These are phyloP conservation scores for Cryptoblepharus egeriae DNA, from an alignment of 2,797 vertebrate species.

Conservation along the genomic window DNA sequence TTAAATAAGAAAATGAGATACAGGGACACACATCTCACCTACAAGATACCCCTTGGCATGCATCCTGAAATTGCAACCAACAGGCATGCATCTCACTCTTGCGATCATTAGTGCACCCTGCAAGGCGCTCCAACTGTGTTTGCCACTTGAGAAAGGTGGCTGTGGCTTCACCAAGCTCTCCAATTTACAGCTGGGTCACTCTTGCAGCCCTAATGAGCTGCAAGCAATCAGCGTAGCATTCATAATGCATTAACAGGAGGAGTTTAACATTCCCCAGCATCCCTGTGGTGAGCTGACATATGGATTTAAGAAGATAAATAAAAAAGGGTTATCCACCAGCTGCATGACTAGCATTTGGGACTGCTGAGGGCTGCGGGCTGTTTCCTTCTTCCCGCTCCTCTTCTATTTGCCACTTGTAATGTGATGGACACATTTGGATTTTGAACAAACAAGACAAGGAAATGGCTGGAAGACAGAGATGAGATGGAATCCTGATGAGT, in stretches of 20 bases:
- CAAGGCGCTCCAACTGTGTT: slow-evolving; percentile 24
- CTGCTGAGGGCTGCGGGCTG: background rate
- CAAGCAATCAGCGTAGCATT: slow-evolving; percentile 55
- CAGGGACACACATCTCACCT: no score
- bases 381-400: slow-evolving; percentile 13
- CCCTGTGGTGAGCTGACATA: slow-evolving; percentile 49
- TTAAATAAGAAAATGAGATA: no score
- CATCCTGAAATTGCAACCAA: background rate
- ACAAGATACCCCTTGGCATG: background rate
- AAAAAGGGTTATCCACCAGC: slow-evolving; percentile 44
- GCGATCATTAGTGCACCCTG: background rate
- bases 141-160: slow-evolving; percentile 54
- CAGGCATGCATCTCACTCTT: background rate
- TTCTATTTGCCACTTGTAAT: slow-evolving; percentile 9
- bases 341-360: slow-evolving; percentile 18
- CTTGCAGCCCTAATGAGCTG: slow-evolving; percentile 51
- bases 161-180: slow-evolving; percentile 59
- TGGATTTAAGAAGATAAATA: slow-evolving; percentile 56
- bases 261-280: slow-evolving; percentile 61
- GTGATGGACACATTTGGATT: slow-evolving; percentile 34
- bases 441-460: slow-evolving; percentile 35
- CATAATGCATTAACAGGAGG: slow-evolving; percentile 50
- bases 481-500: slow-evolving; percentile 30
- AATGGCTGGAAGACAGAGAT: background rate
- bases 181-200: slow-evolving; percentile 59